Base-by-base conservation (phyloP, 2,888 invertebrate genomes). In the Athalia rosae region DNA sequence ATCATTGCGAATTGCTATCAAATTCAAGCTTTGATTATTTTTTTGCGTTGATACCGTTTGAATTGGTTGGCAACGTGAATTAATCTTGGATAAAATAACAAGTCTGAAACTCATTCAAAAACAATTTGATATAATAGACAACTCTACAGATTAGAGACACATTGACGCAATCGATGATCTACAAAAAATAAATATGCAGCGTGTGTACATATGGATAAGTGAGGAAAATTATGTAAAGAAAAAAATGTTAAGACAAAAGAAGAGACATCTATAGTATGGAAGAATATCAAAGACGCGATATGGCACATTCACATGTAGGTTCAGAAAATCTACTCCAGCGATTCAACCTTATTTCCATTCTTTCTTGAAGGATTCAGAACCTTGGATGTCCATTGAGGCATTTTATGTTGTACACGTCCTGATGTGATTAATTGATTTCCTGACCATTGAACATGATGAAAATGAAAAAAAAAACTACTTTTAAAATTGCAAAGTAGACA, bases 11-110 rank as follows among this genome's bases (percentile, higher is more conserved):
- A 61, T 74, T 50, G 62, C 74, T 74, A 74, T 74, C 61, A 61
- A 61, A 74, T 48, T 74, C 74, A 74, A 48, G 74, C 74, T 74
- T 74, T 61, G 61, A 74, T 74, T 74, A 74, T 74, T 74, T 74
- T 71, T 74, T 74, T 74, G 74, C 74, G 74, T 74, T 61, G 58
- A 48, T 62, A 48, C 47, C 15, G 53, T 74, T 74, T 74, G 61
- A 13, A 74, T 74, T 74, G 62, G 61, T 74, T 74, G 59, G 50
- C 74, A 74, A 74, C 74, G 74, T 62, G 61, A 74, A 74, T 41
- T 28, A 59, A 50, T 61, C 61, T 61, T 74, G 62, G 48, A 62
- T 50, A 61, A 74, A 48, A 74, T 61, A 61, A 74, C 74, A 15
- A 43, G 48, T 61, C 48, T 50, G 43, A 47, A 64, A 64, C 28